Evolutionary conservation across 2,888 invertebrate species (phyloP).

Genomic region (Callinectes sapidus): DNA sequence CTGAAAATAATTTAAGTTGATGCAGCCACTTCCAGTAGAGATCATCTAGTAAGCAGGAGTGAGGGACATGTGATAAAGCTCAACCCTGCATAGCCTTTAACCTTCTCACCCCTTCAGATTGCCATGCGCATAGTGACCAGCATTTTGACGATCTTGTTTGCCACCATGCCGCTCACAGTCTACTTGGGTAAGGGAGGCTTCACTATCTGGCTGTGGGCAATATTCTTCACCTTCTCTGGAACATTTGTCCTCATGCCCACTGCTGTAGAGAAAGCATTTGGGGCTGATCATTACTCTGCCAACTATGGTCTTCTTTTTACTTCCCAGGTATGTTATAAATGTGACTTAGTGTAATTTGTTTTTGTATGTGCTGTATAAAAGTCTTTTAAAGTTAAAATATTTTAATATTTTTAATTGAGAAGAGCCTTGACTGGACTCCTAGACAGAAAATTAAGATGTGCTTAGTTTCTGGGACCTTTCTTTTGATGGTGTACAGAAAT

Average conservation of each 20-base stretch:
- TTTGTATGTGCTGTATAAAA: background rate
- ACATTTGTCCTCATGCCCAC: conserved; percentile 76
- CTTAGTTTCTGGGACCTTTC: background rate
- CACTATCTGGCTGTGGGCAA: conserved; percentile 75
- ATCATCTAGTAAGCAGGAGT: background rate
- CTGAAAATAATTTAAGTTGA: background rate
- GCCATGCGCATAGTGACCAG: conserved; percentile 73
- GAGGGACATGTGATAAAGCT: background rate
- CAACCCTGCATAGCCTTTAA: background rate
- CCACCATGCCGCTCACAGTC: conserved; percentile 74
- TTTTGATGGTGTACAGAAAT: too few species aligned
- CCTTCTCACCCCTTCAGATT: conserved; percentile 73
- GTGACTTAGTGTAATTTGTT: background rate
- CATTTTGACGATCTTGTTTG: conserved; percentile 72
- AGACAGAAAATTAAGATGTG: too few species aligned
- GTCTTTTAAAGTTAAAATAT: background rate
- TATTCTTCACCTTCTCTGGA: conserved; percentile 75
- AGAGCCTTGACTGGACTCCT: background rate
- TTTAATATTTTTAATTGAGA: too few species aligned
- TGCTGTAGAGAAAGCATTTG: conserved; percentile 75
- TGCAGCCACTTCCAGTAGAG: background rate
- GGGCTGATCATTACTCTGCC: conserved; percentile 74
- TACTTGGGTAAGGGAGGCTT: conserved; percentile 74
- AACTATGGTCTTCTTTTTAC: conserved; percentile 73
- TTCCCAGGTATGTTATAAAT: conserved; percentile 58